Evolutionary conservation across 2,797 vertebrate genomes (phyloP), one percentile per base, ranked within the genome.

Genomic region (Oreochromis mossambicus): DNA sequence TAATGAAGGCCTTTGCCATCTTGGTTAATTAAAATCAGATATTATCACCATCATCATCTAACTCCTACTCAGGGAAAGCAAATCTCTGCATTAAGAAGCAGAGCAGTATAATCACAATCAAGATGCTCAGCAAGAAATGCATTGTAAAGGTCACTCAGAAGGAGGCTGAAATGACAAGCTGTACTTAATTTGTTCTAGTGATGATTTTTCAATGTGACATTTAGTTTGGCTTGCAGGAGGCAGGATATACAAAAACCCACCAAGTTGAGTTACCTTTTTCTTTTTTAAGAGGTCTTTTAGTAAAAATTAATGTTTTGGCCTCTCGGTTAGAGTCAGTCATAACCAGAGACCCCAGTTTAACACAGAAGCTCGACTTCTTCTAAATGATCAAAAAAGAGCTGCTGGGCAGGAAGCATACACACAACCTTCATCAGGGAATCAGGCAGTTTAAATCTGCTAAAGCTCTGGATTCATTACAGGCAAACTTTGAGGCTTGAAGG

Each of bases 61-160:
- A 75, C 84, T 48, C 8, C 68, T 48, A 73, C 24, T 19, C 43
- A 73, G 15, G 15, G 24, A 29, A 48, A 73, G 15, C 24, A 73
- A 24, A 61, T 58, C 29, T 78, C 63, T 48, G 77, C 63, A 6
- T 56, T 19, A 66, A 50, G 75, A 77, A 56, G 61, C n/a, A 14
- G 54, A 54, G 38, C 68, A 73, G 43, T 73, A 48, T 73, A 73
- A 48, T 85, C 76, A 32, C 66, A 80, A 73, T 84, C 73, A 79
- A 58, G 43, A 61, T 38, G n/a, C 52, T 79, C 78, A 4, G 46
- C 24, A 29, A 32, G 15, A 73, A 73, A 56, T 8, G 21, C 19
- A 3, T 24, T 5, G 5, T 26, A 86, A 83, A 90, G 87, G 84
- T 85, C 86, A 83, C 78, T 50, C 75, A 12, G 38, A 32, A 61